Base-by-base conservation (phyloP, 2,113 vertebrate genomes). In the Sapayoa aenigma region DNA sequence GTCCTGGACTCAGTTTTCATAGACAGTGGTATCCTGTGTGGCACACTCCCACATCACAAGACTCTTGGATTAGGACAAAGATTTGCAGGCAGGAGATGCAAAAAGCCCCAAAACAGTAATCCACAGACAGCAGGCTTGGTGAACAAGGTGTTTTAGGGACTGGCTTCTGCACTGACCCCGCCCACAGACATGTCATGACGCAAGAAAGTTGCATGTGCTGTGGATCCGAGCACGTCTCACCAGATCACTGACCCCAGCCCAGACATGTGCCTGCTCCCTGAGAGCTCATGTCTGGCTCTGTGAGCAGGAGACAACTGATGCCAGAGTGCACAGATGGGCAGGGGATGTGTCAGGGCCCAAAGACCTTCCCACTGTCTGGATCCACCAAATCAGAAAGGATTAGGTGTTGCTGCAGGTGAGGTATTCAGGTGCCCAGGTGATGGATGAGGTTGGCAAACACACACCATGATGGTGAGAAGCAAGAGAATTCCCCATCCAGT, bases 241-340 rank as follows among this genome's bases (percentile, higher is more conserved):
- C 42, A 52, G 55, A 65, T 28, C 77, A 19, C 39, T 33, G 39
- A 88, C 65, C 58, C 22, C 52, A 77, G 82, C 22, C 49, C 55
- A 50, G 62, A 19, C 50, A 35, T 1, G 1, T 0, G 28, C 41
- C 58, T 52, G 68, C 33, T 50, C 44, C 86, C 42, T 3, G 1
- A 37, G 25, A 59, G 30, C 49, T 58, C 35, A 35, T 37, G 39
- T 47, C 52, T 59, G 47, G 24, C 53, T 55, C 28, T 23, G 21
- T 14, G 39, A 46, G 31, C 56, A 60, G 69, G 23, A 39, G 42
- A 35, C 0, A 4, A 15, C 33, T 5, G n/a, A 44, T 35, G 42
- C 33, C 59, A 39, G 17, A 5, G 5, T 31, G 5, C 28, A 62
- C 17, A 62, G 27, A 35, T 1, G 4, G 56, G 56, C 63, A 88